Base-by-base conservation (phyloP, 2,888 invertebrate genomes). In the Dynastes grantii region DNA sequence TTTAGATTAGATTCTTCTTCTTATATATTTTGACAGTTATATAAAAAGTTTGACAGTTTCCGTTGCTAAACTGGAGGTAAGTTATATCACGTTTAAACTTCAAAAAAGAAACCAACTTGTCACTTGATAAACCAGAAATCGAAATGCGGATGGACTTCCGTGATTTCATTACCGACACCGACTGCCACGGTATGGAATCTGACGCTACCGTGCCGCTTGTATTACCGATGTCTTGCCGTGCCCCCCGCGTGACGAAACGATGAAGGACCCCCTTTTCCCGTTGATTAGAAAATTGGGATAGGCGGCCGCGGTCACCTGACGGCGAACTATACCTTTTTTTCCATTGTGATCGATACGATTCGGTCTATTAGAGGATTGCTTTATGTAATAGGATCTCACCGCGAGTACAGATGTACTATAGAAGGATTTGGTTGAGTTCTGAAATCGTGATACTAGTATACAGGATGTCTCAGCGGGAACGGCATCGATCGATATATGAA, bases 231-330 rank as follows among this genome's bases (percentile, higher is more conserved):
- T 40, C 73, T 27, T 73, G 40, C 55, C 40, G 32, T 70, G 32
- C 51, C 55, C 16, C 11, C 49, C 13, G 27, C 51, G 51, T 51
- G 37, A 22, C 3, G 40, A 61, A 40, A 58, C 16, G 22, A 27
- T n/a, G 32, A 71, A 32, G 45, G 8, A 73, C 11, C 9, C 22
- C 45, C 58, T 32, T 73, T 58, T 61, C 40, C 29, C 13, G 73
- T 22, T 61, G 73, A 73, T 73, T 73, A 73, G 51, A 70, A 68
- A 68, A 68, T 68, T 68, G 45, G 67, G 67, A 49, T 49, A n/a
- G 53, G 53, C n/a, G 53, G 13, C 5, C 2, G 53, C 22, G 65
- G 65, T 6, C 65, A 16, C 16, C 6, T 32, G 37, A 32, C 29
- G 64, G 45, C 45, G 11, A 45, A 45, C 45, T 45, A 45, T 45